These are phyloP conservation scores for Psilopogon haemacephalus DNA, from an alignment of 2,113 vertebrate genomes.

Conservation along the genomic window DNA sequence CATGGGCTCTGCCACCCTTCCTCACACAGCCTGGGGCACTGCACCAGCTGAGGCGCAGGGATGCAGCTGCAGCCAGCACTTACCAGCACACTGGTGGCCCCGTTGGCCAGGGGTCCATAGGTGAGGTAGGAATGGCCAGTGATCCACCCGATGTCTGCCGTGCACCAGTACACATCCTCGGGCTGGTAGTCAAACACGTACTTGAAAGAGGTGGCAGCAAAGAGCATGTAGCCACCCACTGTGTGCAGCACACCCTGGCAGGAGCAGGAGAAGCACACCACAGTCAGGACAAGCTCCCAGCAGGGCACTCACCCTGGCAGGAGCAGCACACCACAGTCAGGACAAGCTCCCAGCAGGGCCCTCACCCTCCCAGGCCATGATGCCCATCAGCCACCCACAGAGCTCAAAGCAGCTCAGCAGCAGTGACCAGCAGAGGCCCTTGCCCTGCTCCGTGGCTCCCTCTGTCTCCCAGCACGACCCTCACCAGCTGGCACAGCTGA, in stretches of 20 bases:
- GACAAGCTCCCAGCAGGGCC: background rate
- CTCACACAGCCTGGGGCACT: background rate
- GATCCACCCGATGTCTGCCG: constrained; percentile 97
- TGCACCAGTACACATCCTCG: constrained; percentile 96
- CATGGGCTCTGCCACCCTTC: background rate
- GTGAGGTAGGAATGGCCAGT: constrained; percentile 96
- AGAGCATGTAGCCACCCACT: constrained; percentile 93
- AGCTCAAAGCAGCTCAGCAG: background rate
- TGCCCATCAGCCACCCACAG: background rate
- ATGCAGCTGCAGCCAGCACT: constrained; percentile 54
- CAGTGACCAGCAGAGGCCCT: background rate
- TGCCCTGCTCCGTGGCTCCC: background rate
- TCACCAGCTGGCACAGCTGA: background rate
- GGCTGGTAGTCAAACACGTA: constrained; percentile 93
- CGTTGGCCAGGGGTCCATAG: constrained; percentile 93
- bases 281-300: background rate
- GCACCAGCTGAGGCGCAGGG: background rate
- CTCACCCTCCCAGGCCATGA: background rate
- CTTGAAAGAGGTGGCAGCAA: constrained; percentile 89
- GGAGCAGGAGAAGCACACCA: background rate
- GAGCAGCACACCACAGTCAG: background rate
- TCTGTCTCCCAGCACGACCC: fast-evolving
- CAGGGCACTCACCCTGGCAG: background rate
- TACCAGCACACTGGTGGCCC: constrained; percentile 91
- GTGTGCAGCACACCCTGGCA: constrained; percentile 92